Percentiles rank a stretch among this genome's conserved stretches.
These are phyloP conservation scores for Epinephelus awoara DNA, from an alignment of 2,797 vertebrate species.

Conservation along the genomic window DNA sequence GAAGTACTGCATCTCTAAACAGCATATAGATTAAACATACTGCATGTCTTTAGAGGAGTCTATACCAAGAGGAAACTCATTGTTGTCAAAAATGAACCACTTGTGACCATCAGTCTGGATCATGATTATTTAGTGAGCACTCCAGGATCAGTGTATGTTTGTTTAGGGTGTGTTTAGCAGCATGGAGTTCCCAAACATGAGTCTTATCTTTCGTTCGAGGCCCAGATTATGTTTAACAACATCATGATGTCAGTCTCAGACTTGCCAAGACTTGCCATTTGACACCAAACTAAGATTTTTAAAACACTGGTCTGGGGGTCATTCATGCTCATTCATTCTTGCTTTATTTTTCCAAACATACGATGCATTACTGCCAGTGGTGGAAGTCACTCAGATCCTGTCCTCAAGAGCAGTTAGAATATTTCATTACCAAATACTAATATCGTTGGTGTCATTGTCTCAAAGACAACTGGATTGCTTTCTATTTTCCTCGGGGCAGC, in stretches of 20 bases:
- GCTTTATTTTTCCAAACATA: too few relatives aligned
- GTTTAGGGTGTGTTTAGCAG: constrained; percentile 11
- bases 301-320: not conserved
- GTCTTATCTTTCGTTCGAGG: not conserved
- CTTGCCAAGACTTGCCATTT: not conserved
- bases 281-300: not conserved
- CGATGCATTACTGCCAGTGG: too few relatives aligned
- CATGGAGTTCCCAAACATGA: not conserved
- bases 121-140: not conserved
- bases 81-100: not conserved
- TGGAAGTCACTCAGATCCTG: too few relatives aligned
- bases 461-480: too few relatives aligned
- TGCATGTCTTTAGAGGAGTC: not conserved
- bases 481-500: too few relatives aligned
- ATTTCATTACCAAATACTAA: too few relatives aligned
- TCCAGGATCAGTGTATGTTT: not conserved
- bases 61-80: not conserved
- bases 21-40: not conserved
- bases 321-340: not conserved
- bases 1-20: not conserved
- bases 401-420: too few relatives aligned
- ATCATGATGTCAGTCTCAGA: not conserved
- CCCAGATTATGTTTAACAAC: not conserved
- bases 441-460: too few relatives aligned
- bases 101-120: not conserved